phyloP scores from a whole-genome alignment of 92 coral and sea anemone species.

The Zoanthus solanderi region DNA sequence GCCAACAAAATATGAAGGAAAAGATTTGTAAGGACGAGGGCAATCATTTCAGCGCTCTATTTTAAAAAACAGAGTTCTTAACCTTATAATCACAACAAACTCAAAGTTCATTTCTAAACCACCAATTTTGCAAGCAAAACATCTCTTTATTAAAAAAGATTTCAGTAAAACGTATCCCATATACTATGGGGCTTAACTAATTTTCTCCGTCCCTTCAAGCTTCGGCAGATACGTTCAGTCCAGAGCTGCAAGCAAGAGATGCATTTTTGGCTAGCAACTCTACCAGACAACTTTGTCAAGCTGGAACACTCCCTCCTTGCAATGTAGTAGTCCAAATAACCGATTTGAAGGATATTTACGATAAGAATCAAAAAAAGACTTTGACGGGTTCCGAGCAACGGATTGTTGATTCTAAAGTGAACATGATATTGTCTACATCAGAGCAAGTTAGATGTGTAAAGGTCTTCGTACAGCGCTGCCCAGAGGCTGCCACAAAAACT shows the following conservation, averaged over 20 bases:
- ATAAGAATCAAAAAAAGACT: slow-evolving; percentile 76
- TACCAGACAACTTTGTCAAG: neutral
- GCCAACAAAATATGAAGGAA: too few relatives aligned
- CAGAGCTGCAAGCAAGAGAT: neutral
- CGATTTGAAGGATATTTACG: slow-evolving; percentile 81
- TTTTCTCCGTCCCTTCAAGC: neutral
- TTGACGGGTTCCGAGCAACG: slow-evolving; percentile 73
- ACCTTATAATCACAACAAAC: too few relatives aligned
- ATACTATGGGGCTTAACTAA: neutral
- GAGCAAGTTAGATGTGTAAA: slow-evolving; percentile 63
- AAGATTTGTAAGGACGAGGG: too few relatives aligned
- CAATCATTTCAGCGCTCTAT: too few relatives aligned
- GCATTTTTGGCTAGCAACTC: neutral
- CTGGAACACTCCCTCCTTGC: neutral
- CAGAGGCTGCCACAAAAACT: slow-evolving; percentile 78
- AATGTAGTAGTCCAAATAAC: slow-evolving; percentile 55
- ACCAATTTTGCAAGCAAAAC: too few relatives aligned
- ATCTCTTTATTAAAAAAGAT: too few relatives aligned
- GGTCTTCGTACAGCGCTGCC: slow-evolving; percentile 84
- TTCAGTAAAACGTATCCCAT: too few relatives aligned
- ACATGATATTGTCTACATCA: slow-evolving; percentile 64
- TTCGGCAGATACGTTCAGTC: neutral
- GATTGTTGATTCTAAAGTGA: slow-evolving; percentile 62
- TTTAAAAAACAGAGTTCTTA: neutral
- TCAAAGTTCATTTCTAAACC: too few relatives aligned